Base-by-base conservation (phyloP, 2,113 vertebrate genomes). In the Saimiri boliviensis region DNA sequence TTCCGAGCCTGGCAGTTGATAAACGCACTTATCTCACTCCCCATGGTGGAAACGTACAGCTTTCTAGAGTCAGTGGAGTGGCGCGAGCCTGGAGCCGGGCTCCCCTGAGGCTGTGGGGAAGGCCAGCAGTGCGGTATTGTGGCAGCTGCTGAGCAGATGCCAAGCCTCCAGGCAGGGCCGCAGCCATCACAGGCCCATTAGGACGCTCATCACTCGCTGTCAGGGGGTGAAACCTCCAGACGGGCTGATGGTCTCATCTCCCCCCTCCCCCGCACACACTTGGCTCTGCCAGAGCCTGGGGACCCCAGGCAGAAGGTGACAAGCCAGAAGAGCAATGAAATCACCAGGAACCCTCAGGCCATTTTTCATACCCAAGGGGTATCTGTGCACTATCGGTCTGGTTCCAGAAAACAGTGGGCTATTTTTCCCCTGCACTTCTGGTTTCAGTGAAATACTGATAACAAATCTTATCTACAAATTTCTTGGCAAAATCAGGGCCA, bases 1-100 rank as follows among this genome's bases (percentile, higher is more conserved):
- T 97, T 97, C 82, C 87, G 81, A 97, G 93, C 68, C 79, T 52
- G 80, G 77, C n/a, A 8, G 54, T 89, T 93, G 98, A 96, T 98
- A 98, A 98, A 74, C 92, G 95, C 71, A 98, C 96, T 97, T 97
- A 94, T 97, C 94, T 98, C 95, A 16, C 40, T 97, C 95, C 89
- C 56, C 71, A 20, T 58, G 84, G 96, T 88, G 87, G 96, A 97
- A 97, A 96, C 23, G 1, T 79, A 70, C 94, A 92, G 95, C 92
- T 96, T 97, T 97, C 92, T 81, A 95, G 97, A 98, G 94, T 93
- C 97, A 97, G 86, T 83, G 93, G 98, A 98, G 92, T 96, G 86
- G 87, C 92, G 93, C 91, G 74, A 97, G 97, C 91, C 40, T 86
- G 77, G 87, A 80, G 68, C n/a, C 13, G 58, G 71, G 70, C 94